A percentile compares a stretch with the other conserved stretches of the same genome.
These are phyloP conservation scores for Sparus aurata DNA, from an alignment of 2,797 vertebrate genomes.

Conservation along the genomic window DNA sequence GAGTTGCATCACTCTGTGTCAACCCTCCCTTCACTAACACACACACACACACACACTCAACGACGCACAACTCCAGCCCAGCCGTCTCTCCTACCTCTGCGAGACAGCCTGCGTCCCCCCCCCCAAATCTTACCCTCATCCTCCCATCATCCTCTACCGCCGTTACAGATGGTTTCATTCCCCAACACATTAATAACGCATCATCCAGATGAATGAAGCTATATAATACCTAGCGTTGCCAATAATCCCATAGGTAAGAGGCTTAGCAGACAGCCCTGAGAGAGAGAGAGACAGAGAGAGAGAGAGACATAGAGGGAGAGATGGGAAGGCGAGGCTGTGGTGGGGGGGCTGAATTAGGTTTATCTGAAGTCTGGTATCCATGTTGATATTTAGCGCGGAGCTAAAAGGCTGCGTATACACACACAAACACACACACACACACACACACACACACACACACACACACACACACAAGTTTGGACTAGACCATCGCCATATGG, in stretches of 20 bases:
- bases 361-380: constrained; percentile 57
- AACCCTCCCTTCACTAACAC: background rate
- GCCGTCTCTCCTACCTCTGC: constrained; percentile 20
- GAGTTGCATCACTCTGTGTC: constrained; percentile 36
- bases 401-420: constrained; percentile 35
- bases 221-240: constrained; percentile 80
- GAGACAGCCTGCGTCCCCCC: constrained; percentile 13
- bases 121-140: constrained; percentile 35
- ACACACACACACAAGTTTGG: constrained; percentile 34
- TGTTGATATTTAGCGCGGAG: constrained; percentile 57
- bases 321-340: constrained; percentile 18
- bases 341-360: constrained; percentile 50
- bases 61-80: constrained; percentile 7
- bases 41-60: background rate
- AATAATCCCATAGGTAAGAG: constrained; percentile 84
- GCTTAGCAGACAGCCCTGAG: constrained; percentile 75
- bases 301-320: constrained; percentile 8
- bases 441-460: constrained; percentile 11
- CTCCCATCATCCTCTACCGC: constrained; percentile 58
- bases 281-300: constrained; percentile 38
- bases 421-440: background rate
- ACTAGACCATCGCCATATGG: constrained; percentile 43
- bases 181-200: constrained; percentile 81
- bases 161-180: constrained; percentile 78
- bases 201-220: constrained; percentile 84